A percentile compares a stretch with the other conserved stretches of the same genome.
Evolutionary conservation across 92 coral and sea anemone genomes (phyloP).

Genomic region (Parazoanthus atlanticus): DNA sequence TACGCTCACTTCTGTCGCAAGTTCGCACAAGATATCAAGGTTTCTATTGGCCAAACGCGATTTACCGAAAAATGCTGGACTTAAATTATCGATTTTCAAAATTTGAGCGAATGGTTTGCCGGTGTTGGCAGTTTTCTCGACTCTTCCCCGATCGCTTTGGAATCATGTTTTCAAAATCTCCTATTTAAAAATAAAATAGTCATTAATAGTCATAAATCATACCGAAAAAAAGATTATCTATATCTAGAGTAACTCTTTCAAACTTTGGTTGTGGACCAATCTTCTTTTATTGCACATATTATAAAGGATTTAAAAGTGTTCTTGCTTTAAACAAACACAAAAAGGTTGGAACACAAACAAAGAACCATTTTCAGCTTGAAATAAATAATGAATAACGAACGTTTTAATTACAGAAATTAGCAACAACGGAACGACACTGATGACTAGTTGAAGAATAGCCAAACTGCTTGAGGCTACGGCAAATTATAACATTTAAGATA

Average conservation of each 20-base stretch:
- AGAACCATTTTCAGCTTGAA: neutral
- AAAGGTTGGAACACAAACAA: neutral
- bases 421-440: constrained; percentile 1
- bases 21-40: neutral
- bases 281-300: neutral
- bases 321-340: neutral
- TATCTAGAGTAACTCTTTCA: neutral
- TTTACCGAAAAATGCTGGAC: neutral
- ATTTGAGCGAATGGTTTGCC: constrained; percentile 16
- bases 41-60: neutral
- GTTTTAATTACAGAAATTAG: constrained; percentile 37
- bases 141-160: neutral
- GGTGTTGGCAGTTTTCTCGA: constrained; percentile 9
- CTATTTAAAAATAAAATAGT: constrained; percentile 15
- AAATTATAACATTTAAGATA: neutral
- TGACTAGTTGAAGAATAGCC: neutral
- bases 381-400: constrained; percentile 39
- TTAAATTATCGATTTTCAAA: neutral
- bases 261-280: neutral
- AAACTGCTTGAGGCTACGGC: constrained; percentile 6
- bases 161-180: constrained; percentile 30
- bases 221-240: neutral
- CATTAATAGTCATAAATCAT: constrained; percentile 29
- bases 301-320: neutral
- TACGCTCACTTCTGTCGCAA: neutral